A percentile compares a stretch with the other conserved stretches of the same genome.
Conservation (phyloP, 2,888 invertebrate genomes). For the Andrena bicolor region DNA sequence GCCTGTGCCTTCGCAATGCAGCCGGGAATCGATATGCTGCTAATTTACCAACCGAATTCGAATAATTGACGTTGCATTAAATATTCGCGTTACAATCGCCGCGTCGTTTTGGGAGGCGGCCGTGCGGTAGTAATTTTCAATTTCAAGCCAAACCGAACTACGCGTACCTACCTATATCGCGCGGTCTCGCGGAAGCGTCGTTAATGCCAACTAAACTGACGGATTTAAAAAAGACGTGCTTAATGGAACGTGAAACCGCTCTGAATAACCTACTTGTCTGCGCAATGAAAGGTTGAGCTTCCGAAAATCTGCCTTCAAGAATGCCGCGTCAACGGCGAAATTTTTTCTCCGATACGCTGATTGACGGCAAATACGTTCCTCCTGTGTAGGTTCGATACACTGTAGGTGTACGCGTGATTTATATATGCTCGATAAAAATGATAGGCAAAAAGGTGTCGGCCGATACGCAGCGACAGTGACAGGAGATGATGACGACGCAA, state of each 20-base stretch:
- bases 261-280: neutral
- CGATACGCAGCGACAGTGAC: neutral
- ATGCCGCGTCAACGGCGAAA: too few species aligned
- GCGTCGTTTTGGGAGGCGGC: constrained; percentile 56
- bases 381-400: too few species aligned
- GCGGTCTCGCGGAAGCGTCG: constrained; percentile 54
- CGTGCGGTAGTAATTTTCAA: constrained; percentile 70
- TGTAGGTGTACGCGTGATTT: too few species aligned
- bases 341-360: too few species aligned
- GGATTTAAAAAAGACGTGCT: constrained; percentile 49
- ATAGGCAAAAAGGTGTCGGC: neutral
- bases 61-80: constrained; percentile 73
- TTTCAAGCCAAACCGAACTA: constrained; percentile 64
- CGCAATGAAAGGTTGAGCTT: too few species aligned
- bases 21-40: constrained; percentile 67
- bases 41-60: constrained; percentile 68
- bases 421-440: too few species aligned
- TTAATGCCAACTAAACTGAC: constrained; percentile 61
- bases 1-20: constrained; percentile 39
- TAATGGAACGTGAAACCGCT: constrained; percentile 56
- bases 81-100: constrained; percentile 72
- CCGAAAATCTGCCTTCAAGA: too few species aligned
- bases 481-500: neutral
- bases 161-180: constrained; percentile 21
- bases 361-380: too few species aligned